Conservation (phyloP, 2,113 vertebrate species). For the Microcebus lehilahytsara region DNA sequence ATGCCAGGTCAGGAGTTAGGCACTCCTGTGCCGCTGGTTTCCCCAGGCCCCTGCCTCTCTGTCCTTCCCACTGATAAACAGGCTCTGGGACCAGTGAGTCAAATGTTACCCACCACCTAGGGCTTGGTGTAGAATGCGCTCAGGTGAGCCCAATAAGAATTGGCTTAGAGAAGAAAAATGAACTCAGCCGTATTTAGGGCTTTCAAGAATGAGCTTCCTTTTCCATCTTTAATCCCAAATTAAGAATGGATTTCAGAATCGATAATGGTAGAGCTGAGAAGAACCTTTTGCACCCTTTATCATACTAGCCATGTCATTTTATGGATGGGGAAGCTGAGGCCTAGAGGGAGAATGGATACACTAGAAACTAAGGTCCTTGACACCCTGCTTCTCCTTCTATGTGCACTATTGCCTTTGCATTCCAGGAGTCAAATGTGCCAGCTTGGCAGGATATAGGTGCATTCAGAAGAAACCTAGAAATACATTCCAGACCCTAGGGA, state of each 20-base stretch:
- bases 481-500: not conserved
- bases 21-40: slow-evolving; percentile 53
- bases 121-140: not conserved
- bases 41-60: slow-evolving; percentile 49
- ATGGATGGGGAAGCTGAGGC: not conserved
- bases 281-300: not conserved
- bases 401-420: not conserved
- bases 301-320: not conserved
- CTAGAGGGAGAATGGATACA: not conserved
- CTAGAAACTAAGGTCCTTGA: not conserved
- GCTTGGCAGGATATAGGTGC: not conserved
- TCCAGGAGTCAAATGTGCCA: not conserved
- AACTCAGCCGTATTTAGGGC: not conserved
- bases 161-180: not conserved
- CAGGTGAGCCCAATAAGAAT: not conserved
- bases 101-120: slow-evolving; percentile 37
- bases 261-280: not conserved
- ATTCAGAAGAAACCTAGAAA: slow-evolving; percentile 36
- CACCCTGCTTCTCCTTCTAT: not conserved
- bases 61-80: slow-evolving; percentile 61
- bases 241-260: not conserved
- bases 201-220: not conserved
- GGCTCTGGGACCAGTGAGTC: slow-evolving; percentile 49
- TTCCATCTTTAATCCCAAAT: not conserved
- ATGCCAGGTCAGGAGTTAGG: slow-evolving; percentile 55